Conservation (phyloP, 2,113 vertebrate species). For the Abramis brama region DNA sequence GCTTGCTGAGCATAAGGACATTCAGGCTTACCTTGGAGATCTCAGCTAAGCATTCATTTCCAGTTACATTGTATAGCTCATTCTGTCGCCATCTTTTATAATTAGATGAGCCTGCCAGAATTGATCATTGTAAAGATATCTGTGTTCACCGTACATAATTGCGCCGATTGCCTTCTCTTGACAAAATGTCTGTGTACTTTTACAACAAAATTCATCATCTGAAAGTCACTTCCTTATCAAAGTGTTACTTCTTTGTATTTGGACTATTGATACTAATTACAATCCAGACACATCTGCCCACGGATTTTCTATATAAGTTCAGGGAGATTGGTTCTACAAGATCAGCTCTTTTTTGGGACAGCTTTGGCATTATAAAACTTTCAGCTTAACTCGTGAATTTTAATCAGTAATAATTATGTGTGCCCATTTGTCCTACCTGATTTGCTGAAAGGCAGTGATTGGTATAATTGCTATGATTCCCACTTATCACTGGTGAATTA, state of each 20-base stretch:
- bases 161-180: conserved; percentile 25
- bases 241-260: background rate
- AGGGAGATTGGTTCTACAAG: background rate
- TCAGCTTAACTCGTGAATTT: background rate
- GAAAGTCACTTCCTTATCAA: background rate
- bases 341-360: background rate
- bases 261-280: background rate
- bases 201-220: background rate
- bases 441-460: background rate
- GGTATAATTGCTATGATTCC: background rate
- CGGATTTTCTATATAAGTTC: too few species aligned
- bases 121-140: background rate
- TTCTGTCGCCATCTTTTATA: conserved; percentile 56
- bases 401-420: background rate
- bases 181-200: conserved; percentile 59
- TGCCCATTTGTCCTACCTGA: background rate
- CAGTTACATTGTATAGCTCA: conserved; percentile 61
- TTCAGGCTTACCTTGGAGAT: conserved; percentile 62
- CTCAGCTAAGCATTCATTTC: conserved; percentile 69
- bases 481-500: background rate
- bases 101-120: conserved; percentile 39
- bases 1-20: conserved; percentile 77
- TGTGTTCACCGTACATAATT: background rate
- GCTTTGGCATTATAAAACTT: background rate
- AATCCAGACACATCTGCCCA: background rate